Conservation (phyloP, 2,797 vertebrate genomes). For the Clarias pachynema region DNA sequence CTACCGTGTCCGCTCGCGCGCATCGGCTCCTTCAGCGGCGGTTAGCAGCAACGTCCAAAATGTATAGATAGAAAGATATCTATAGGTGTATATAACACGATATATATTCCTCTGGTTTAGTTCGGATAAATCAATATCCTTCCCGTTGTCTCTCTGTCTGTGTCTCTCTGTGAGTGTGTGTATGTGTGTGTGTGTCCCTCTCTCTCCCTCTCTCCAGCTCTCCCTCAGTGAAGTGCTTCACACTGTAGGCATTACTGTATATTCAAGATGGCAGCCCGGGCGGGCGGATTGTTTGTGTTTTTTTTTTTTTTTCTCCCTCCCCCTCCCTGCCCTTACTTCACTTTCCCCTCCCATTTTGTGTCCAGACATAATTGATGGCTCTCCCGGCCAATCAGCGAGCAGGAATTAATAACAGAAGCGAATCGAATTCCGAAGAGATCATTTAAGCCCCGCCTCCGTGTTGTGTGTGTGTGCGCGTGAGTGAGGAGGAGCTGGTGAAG, state of each 20-base stretch:
- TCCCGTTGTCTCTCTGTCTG: not conserved
- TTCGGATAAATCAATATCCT: not conserved
- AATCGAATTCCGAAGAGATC: not conserved
- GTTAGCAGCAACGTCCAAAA: conserved; percentile 34
- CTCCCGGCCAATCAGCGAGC: no score
- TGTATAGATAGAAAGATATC: not conserved
- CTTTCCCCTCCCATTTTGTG: conserved; percentile 58
- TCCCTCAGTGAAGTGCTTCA: conserved; percentile 55
- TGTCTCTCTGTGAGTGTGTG: not conserved
- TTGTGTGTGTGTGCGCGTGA: not conserved
- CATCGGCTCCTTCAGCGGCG: conserved; percentile 30
- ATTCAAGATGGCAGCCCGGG: conserved; percentile 83
- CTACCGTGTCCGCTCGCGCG: conserved; percentile 29
- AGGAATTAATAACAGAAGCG: conserved; percentile 7
- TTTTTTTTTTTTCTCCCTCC: conserved; percentile 58
- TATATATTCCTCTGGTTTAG: conserved; percentile 11
- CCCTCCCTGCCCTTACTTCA: conserved; percentile 47
- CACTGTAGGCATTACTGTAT: conserved; percentile 57
- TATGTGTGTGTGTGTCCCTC: not conserved
- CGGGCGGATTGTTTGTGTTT: conserved; percentile 81
- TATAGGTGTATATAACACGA: not conserved
- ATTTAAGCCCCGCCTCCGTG: not conserved
- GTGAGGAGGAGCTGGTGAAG: conserved; percentile 20
- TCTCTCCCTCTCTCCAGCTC: conserved; percentile 65
- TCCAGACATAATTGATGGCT: not conserved